Evolutionary conservation across 2,888 invertebrate genomes (phyloP).

Genomic region (Frankliniella fusca): DNA sequence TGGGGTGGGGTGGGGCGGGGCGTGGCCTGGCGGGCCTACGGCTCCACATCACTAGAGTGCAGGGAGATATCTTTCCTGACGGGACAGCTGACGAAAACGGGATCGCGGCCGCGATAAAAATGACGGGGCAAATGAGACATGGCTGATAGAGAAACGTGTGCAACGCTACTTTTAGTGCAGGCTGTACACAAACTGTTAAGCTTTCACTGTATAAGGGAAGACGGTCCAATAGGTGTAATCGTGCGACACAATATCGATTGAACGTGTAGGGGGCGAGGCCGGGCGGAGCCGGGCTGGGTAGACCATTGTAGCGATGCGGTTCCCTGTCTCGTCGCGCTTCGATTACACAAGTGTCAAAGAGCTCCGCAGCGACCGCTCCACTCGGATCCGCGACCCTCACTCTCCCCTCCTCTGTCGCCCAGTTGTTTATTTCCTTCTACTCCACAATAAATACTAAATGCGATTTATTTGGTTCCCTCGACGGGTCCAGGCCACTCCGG

Average conservation of each 20-base stretch:
- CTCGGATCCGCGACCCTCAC: not conserved
- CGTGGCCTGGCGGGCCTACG: not conserved
- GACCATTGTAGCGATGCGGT: not conserved
- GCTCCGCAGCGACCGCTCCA: conserved; percentile 4
- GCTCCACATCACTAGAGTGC: not conserved
- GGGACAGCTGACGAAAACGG: not conserved
- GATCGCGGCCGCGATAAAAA: not conserved
- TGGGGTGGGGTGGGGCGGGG: not conserved
- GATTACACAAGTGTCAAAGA: conserved; percentile 17
- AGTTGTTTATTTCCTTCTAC: conserved; percentile 9
- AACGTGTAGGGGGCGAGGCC: not conserved
- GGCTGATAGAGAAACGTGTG: not conserved
- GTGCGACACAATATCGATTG: conserved; percentile 10
- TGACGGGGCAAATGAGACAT: not conserved
- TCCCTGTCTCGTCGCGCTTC: not conserved
- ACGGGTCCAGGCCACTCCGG: too few relatives aligned
- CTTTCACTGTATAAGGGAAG: not conserved
- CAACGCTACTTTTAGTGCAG: not conserved
- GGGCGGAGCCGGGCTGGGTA: too few relatives aligned
- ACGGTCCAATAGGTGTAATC: not conserved
- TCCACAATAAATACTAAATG: conserved; percentile 9
- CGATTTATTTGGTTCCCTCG: not conserved
- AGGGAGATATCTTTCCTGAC: not conserved
- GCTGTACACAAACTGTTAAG: not conserved
- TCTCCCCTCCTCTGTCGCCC: not conserved